phyloP scores from a whole-genome alignment of 2,113 vertebrate genomes.

The Ammospiza nelsoni region DNA sequence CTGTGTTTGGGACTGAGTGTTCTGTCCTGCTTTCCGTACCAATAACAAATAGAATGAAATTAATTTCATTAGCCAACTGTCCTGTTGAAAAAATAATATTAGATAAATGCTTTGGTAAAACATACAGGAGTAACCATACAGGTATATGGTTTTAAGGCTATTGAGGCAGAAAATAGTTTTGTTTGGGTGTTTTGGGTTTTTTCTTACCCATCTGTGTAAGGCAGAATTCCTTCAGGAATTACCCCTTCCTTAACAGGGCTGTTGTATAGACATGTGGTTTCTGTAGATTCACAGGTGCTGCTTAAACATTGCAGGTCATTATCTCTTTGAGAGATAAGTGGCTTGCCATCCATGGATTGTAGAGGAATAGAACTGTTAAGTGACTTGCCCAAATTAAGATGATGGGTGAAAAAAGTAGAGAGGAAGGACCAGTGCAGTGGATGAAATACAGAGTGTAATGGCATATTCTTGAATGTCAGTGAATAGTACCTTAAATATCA shows the following conservation, averaged over 20 bases:
- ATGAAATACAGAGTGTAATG: background rate
- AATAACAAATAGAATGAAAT: background rate
- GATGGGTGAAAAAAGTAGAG: background rate
- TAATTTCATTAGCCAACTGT: background rate
- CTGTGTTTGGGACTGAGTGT: constrained; percentile 17
- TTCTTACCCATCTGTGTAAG: background rate
- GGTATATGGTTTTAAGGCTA: background rate
- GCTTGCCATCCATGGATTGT: background rate
- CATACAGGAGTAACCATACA: background rate
- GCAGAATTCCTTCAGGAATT: background rate
- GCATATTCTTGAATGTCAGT: background rate
- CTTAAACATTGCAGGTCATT: background rate
- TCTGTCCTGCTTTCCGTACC: background rate
- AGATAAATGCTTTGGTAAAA: background rate
- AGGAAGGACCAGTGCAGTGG: background rate
- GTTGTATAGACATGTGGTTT: background rate
- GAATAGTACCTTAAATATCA: background rate
- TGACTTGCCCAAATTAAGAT: background rate
- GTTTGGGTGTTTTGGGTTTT: background rate
- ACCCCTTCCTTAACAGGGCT: background rate
- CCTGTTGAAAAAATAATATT: background rate
- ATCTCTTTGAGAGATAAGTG: background rate
- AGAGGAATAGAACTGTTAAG: background rate
- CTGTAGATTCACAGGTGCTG: background rate
- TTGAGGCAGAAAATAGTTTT: background rate